Percentiles rank a stretch among this genome's conserved stretches.
Evolutionary conservation across 2,888 invertebrate species (phyloP).

Genomic region (Luffia ferchaultella): DNA sequence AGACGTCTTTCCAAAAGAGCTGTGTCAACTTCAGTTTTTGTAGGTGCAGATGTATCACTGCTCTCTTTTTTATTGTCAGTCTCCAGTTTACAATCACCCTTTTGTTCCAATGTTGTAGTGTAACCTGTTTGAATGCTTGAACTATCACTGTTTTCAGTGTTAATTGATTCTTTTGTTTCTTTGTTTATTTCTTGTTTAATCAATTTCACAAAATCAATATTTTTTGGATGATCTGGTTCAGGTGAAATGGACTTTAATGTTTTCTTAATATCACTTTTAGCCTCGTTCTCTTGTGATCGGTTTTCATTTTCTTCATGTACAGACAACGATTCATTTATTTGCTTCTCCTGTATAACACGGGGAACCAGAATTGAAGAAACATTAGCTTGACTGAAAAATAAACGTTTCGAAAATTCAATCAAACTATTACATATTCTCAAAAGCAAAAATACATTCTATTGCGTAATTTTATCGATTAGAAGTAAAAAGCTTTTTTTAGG

Average conservation of each 20-base stretch:
- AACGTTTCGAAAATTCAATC: too few relatives aligned
- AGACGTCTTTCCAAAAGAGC: conserved; percentile 37
- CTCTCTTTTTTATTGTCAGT: too few relatives aligned
- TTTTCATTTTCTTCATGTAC: conserved; percentile 11
- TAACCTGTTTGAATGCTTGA: too few relatives aligned
- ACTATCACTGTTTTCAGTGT: neutral
- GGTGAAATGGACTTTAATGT: conserved; percentile 7
- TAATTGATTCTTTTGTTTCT: neutral
- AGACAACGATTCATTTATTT: conserved; percentile 11
- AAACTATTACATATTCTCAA: too few relatives aligned
- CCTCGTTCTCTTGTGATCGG: too few relatives aligned
- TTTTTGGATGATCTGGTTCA: conserved; percentile 9
- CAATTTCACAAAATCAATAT: neutral
- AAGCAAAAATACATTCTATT: too few relatives aligned
- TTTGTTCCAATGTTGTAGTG: too few relatives aligned
- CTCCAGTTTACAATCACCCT: too few relatives aligned
- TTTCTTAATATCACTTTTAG: conserved; percentile 6
- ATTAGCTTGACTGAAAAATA: conserved; percentile 71
- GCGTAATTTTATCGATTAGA: too few relatives aligned
- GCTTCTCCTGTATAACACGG: neutral
- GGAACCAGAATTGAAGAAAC: conserved; percentile 57
- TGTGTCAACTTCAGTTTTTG: neutral
- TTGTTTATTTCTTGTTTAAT: neutral
- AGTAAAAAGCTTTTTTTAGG: too few relatives aligned
- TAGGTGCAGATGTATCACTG: too few relatives aligned